Percentiles rank a stretch among this genome's conserved stretches.
Conservation (phyloP, 2,113 vertebrate species). For the Hyla sarda region DNA sequence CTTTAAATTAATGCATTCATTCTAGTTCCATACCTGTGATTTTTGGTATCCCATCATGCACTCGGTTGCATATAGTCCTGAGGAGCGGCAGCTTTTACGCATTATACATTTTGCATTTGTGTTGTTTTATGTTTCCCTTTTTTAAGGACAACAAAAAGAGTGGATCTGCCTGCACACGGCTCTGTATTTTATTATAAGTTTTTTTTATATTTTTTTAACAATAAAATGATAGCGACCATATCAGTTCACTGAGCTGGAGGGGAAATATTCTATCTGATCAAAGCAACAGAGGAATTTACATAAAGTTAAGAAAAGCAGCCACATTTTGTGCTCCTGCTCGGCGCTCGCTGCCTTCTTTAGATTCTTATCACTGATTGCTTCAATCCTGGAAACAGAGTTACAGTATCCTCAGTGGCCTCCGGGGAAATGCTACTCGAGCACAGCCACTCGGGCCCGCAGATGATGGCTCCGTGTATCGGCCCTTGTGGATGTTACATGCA, state of each 20-base stretch:
- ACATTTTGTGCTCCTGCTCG: slow-evolving; percentile 11
- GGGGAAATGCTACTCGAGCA: slow-evolving; percentile 53
- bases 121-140: background rate
- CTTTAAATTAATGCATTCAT: background rate
- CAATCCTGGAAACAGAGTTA: slow-evolving; percentile 53
- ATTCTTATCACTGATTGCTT: slow-evolving; percentile 57
- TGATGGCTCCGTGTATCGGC: slow-evolving; percentile 23
- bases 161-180: background rate
- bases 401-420: slow-evolving; percentile 46
- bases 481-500: slow-evolving; percentile 31
- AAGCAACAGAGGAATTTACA: slow-evolving; percentile 59
- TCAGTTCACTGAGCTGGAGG: slow-evolving; percentile 50
- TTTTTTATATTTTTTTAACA: slow-evolving; percentile 37
- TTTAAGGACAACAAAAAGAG: background rate
- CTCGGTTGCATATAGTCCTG: no score
- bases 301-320: slow-evolving; percentile 54
- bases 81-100: background rate
- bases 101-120: background rate
- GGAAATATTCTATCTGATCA: slow-evolving; percentile 58
- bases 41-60: background rate
- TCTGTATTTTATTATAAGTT: slow-evolving; percentile 5
- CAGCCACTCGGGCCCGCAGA: slow-evolving; percentile 38
- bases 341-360: slow-evolving; percentile 42
- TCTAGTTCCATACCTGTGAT: background rate
- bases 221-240: slow-evolving; percentile 42